Evolutionary conservation across 2,797 vertebrate genomes (phyloP).

Genomic region (Thaleichthys pacificus): DNA sequence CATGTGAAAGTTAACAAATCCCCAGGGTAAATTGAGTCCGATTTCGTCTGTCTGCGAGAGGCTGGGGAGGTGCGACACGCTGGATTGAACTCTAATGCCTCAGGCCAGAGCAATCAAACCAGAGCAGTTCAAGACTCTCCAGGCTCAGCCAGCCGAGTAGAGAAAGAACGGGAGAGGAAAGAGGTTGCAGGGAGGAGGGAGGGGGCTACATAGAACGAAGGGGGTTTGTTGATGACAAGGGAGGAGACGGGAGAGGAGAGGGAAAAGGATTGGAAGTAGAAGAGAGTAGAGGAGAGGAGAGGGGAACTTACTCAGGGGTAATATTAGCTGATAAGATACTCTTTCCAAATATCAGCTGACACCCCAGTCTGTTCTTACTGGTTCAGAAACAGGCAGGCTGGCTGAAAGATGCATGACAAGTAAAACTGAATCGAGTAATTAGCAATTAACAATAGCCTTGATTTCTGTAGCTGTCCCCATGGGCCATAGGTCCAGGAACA

Average conservation of each 20-base stretch:
- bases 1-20: conserved; percentile 91
- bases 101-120: conserved; percentile 85
- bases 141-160: conserved; percentile 70
- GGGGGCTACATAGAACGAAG: conserved; percentile 69
- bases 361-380: neutral
- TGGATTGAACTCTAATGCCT: conserved; percentile 83
- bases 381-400: too few relatives aligned
- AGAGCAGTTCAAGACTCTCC: conserved; percentile 78
- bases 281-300: conserved; percentile 40
- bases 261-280: neutral
- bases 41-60: conserved; percentile 81
- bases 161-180: conserved; percentile 52
- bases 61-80: conserved; percentile 85
- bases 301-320: too few relatives aligned
- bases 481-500: too few relatives aligned
- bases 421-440: too few relatives aligned
- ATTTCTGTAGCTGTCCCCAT: too few relatives aligned
- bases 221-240: conserved; percentile 41
- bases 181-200: neutral
- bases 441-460: too few relatives aligned
- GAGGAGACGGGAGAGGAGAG: neutral
- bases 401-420: too few relatives aligned
- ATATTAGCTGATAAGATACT: conserved; percentile 40
- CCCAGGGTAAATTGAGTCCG: conserved; percentile 80
- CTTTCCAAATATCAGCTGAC: conserved; percentile 33